phyloP scores from a whole-genome alignment of 2,113 vertebrate genomes.

The Porphyrio hochstetteri region DNA sequence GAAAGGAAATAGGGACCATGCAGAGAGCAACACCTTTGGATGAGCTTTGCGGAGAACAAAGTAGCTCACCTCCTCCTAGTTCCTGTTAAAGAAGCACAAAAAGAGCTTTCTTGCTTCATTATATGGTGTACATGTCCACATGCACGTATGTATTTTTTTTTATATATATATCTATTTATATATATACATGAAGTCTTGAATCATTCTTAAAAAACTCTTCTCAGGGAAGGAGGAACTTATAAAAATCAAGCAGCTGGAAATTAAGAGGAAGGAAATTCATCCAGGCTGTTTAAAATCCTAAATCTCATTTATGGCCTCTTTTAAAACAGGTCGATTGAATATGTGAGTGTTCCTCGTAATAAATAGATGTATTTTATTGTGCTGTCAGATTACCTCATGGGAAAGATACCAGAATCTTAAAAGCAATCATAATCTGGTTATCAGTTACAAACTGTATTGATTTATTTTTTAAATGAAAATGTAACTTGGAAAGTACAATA shows the following conservation, averaged over 20 bases:
- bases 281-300: background rate
- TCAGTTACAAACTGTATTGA: conserved; percentile 51
- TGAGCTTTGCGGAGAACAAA: background rate
- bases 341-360: conserved; percentile 7
- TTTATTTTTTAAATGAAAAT: conserved; percentile 60
- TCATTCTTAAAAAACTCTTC: background rate
- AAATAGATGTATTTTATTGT: conserved; percentile 52
- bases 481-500: conserved; percentile 41
- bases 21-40: background rate
- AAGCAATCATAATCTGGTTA: conserved; percentile 52
- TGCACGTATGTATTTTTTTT: no score
- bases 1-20: background rate
- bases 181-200: background rate
- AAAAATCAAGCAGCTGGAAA: background rate
- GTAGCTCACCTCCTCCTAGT: background rate
- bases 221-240: background rate
- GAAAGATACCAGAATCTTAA: conserved; percentile 36
- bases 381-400: conserved; percentile 26
- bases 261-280: background rate
- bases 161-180: background rate
- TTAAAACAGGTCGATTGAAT: background rate
- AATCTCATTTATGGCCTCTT: conserved; percentile 5
- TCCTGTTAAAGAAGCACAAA: background rate
- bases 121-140: rapidly evolving
- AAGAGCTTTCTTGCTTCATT: background rate